phyloP scores from a whole-genome alignment of 2,888 invertebrate species.

The Globia sparganii region DNA sequence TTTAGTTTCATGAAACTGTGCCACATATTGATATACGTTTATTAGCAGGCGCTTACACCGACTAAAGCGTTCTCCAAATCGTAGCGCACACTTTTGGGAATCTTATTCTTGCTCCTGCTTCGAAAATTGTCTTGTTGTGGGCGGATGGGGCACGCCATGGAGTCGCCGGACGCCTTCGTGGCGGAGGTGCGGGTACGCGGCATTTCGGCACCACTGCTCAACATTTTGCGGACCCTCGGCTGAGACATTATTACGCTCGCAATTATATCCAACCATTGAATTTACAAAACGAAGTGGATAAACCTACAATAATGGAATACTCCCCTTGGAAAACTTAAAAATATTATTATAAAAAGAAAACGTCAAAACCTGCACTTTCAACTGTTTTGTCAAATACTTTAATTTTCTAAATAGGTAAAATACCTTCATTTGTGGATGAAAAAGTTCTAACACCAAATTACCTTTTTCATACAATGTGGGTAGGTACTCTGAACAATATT shows the following conservation, averaged over 20 bases:
- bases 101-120: slow-evolving; percentile 76
- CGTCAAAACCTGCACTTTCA: slow-evolving; percentile 73
- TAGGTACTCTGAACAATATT: slow-evolving; percentile 11
- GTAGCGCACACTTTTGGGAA: slow-evolving; percentile 82
- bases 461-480: slow-evolving; percentile 24
- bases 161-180: slow-evolving; percentile 67
- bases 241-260: slow-evolving; percentile 72
- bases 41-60: slow-evolving; percentile 76
- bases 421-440: slow-evolving; percentile 4
- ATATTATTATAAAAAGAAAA: slow-evolving; percentile 73
- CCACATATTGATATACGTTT: slow-evolving; percentile 23
- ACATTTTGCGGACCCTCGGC: slow-evolving; percentile 67
- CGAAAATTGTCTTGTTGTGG: slow-evolving; percentile 62
- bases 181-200: slow-evolving; percentile 47
- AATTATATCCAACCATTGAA: slow-evolving; percentile 57
- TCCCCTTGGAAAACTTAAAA: slow-evolving; percentile 71
- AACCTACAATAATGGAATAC: slow-evolving; percentile 56
- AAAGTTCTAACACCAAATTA: not conserved
- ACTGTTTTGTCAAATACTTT: slow-evolving; percentile 70
- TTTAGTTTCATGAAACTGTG: not conserved
- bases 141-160: slow-evolving; percentile 48
- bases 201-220: slow-evolving; percentile 49
- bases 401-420: slow-evolving; percentile 11
- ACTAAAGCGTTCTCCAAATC: slow-evolving; percentile 86
- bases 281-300: slow-evolving; percentile 41